These are phyloP conservation scores for Xiphophorus hellerii DNA, from an alignment of 2,113 vertebrate genomes.

Conservation along the genomic window DNA sequence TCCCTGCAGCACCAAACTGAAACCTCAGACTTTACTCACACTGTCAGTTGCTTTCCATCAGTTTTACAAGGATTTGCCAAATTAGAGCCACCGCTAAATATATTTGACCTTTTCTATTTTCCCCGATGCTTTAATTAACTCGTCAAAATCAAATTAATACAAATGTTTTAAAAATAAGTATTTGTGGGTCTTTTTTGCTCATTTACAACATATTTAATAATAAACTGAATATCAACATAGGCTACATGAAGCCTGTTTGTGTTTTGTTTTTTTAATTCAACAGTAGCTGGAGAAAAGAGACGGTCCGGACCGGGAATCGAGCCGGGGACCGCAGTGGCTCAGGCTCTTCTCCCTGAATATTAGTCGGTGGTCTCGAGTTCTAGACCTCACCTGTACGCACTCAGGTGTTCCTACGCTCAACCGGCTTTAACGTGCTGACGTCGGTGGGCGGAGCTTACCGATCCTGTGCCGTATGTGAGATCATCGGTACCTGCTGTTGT, in stretches of 20 bases:
- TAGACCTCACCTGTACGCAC: not conserved
- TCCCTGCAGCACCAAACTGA: not conserved
- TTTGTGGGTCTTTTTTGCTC: not conserved
- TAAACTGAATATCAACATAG: no score
- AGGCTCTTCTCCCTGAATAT: not conserved
- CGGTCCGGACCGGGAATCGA: no score
- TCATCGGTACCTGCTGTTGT: not conserved
- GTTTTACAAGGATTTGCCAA: no score
- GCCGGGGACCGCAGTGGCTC: no score
- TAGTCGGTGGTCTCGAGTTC: no score
- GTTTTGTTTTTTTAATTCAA: no score
- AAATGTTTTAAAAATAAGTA: not conserved
- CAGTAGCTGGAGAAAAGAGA: no score
- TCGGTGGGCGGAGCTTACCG: not conserved
- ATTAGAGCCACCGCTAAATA: not conserved
- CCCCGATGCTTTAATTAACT: not conserved
- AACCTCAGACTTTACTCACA: no score
- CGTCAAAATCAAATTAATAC: not conserved
- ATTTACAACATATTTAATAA: no score
- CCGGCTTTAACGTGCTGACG: not conserved
- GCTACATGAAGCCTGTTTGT: no score
- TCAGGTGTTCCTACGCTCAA: not conserved
- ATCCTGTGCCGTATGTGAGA: no score
- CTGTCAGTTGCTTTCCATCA: no score
- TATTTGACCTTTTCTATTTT: not conserved